Evolutionary conservation across 2,888 invertebrate genomes (phyloP), one percentile per base, ranked within the genome.

Genomic region (Leistus spinibarbis): DNA sequence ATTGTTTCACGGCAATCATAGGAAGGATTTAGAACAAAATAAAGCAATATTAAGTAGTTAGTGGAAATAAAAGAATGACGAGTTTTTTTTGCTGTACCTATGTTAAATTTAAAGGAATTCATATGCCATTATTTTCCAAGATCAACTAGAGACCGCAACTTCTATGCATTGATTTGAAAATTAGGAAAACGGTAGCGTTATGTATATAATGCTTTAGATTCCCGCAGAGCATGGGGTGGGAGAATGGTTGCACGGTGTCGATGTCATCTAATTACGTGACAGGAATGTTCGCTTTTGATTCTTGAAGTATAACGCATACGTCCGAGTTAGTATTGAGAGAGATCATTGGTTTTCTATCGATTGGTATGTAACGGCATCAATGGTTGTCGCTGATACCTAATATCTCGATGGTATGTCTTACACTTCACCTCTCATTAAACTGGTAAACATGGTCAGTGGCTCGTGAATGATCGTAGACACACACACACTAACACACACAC

Each of bases 381-480:
- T 68, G 68, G 53, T 27, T 24, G 53, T 60, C 60, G 62, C n/a
- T 67, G 75, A 75, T 75, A 75, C 54, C 63, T 63, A 75, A 75
- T 75, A 75, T 56, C 69, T 63, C 13, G 40, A 69, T 64, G 75
- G 75, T 75, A 75, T 75, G 75, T 54, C 75, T 68, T 75, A 75
- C 69, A 75, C 75, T 75, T 75, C 75, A 75, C 69, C 75, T 75
- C 75, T 75, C 75, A 75, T 75, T 75, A 75, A 60, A 54, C 64
- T 69, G 75, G 62, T 75, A 69, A 75, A 69, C 69, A 75, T 75
- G 69, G 63, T 54, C 75, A 75, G 10, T 75, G 75, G 64, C 69
- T 75, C 69, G 75, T 75, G 69, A 75, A 73, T 60, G 60, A 20
- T 22, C 20, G 7, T 17, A 19, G 7, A 57, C 9, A 57, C 20